These are phyloP conservation scores for Anguilla marmorata DNA, from an alignment of 2,797 vertebrate genomes.

Conservation along the genomic window DNA sequence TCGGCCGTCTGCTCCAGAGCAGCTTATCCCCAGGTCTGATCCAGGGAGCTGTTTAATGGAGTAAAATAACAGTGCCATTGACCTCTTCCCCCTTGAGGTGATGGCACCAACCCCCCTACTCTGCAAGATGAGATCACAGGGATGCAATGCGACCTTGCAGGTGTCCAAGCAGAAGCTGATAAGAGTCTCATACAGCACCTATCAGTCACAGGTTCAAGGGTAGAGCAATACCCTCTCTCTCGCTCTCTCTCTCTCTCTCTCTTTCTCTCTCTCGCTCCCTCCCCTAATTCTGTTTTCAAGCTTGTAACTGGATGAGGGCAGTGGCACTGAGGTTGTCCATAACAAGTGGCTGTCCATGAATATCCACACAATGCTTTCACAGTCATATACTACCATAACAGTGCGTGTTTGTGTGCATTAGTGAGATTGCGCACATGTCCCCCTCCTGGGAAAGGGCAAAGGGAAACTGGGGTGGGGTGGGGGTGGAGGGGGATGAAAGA, in stretches of 20 bases:
- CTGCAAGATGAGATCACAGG: conserved; percentile 52
- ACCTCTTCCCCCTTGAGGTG: not conserved
- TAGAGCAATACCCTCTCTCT: not conserved
- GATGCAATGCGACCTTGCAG: conserved; percentile 46
- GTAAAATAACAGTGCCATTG: not conserved
- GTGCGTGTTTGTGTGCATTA: not conserved
- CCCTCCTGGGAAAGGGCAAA: not conserved
- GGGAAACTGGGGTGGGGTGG: not conserved
- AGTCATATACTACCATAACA: not conserved
- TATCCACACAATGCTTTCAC: not conserved
- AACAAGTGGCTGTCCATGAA: conserved; percentile 7
- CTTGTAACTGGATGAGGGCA: not conserved
- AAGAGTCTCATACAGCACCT: conserved; percentile 33
- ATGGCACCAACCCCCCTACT: not conserved
- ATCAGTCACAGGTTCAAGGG: conserved; percentile 21
- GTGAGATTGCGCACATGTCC: not conserved
- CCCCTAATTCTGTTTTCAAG: not conserved
- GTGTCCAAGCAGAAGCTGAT: not conserved
- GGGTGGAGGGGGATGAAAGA: not conserved
- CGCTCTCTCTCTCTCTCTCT: not conserved
- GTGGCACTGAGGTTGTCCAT: not conserved
- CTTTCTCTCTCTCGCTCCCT: not conserved
- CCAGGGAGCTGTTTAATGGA: not conserved
- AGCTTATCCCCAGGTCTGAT: not conserved
- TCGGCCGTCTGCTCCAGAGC: not conserved